These are phyloP conservation scores for Acanthurus leucopareius DNA, from an alignment of 2,797 vertebrate genomes.

Conservation along the genomic window DNA sequence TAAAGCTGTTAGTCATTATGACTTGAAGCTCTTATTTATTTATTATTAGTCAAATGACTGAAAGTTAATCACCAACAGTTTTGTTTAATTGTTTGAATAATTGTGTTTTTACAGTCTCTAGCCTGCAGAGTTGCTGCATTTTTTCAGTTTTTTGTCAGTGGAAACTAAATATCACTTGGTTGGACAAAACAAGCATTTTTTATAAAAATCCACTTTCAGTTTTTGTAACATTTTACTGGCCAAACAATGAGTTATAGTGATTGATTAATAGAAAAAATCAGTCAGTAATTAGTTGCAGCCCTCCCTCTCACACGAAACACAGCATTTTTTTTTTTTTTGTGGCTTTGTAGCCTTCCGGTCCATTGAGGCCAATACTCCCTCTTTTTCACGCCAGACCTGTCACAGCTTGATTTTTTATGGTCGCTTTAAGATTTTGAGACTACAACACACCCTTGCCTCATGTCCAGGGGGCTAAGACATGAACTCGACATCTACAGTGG, in stretches of 20 bases:
- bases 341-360: not conserved
- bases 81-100: not conserved
- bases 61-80: not conserved
- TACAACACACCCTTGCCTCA: not conserved
- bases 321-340: not conserved
- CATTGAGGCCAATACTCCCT: not conserved
- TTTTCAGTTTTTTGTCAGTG: not conserved
- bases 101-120: not conserved
- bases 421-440: not conserved
- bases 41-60: not conserved
- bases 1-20: not conserved
- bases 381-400: not conserved
- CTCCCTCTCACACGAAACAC: too few species aligned
- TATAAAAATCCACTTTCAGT: not conserved
- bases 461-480: conserved; percentile 20
- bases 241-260: too few species aligned
- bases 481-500: conserved; percentile 44
- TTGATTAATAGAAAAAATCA: too few species aligned
- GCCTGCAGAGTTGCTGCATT: not conserved
- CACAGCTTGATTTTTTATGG: not conserved
- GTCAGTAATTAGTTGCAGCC: too few species aligned
- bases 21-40: too few species aligned
- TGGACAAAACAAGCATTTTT: not conserved
- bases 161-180: not conserved
- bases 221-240: too few species aligned